phyloP scores from a whole-genome alignment of 1,140 invertebrate genomes.

The Vanessa tameamea region DNA sequence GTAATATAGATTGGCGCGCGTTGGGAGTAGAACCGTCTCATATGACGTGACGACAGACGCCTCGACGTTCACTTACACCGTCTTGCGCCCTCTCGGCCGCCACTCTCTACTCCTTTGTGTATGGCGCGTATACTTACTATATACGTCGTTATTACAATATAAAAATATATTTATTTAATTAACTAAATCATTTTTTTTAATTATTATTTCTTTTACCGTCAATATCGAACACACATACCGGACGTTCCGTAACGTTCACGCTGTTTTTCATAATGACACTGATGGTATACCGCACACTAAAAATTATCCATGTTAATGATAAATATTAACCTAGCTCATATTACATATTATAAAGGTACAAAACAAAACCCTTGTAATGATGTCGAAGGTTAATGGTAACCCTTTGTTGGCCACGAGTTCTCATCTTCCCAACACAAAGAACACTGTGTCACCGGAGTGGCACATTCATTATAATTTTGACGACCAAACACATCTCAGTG shows the following conservation, averaged over 20 bases:
- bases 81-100: too few species aligned
- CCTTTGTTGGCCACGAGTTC: slow-evolving; percentile 41
- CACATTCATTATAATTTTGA: slow-evolving; percentile 39
- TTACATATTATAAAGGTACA: slow-evolving; percentile 30
- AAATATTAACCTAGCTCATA: slow-evolving; percentile 15
- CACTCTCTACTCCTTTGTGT: too few species aligned
- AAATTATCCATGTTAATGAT: slow-evolving; percentile 8
- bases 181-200: too few species aligned
- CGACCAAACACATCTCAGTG: slow-evolving; percentile 16
- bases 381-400: slow-evolving; percentile 46
- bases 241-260: background rate
- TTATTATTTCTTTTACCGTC: background rate
- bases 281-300: background rate
- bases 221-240: background rate
- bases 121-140: too few species aligned
- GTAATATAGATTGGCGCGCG: too few species aligned
- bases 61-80: too few species aligned
- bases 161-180: too few species aligned
- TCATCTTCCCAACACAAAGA: slow-evolving; percentile 40
- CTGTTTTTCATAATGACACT: background rate
- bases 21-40: too few species aligned
- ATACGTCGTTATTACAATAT: too few species aligned
- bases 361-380: slow-evolving; percentile 38
- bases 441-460: slow-evolving; percentile 15
- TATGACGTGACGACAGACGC: too few species aligned